These are phyloP conservation scores for Brachylomia viminalis DNA, from an alignment of 2,888 invertebrate species.

Conservation along the genomic window DNA sequence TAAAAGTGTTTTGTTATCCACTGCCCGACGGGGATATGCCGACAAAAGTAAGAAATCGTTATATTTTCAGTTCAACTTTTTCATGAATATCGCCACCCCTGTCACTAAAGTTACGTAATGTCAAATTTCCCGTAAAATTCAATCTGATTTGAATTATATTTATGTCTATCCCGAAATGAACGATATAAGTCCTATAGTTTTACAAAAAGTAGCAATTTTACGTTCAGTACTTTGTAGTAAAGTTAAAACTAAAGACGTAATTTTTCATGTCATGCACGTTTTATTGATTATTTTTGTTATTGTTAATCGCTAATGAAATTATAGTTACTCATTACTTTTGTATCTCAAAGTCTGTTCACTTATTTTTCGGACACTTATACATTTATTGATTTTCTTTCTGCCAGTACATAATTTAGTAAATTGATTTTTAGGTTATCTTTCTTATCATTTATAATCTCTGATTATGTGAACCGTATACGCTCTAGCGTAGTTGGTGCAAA, in stretches of 20 bases:
- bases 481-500: not conserved
- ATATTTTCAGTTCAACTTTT: constrained; percentile 62
- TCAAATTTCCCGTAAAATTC: constrained; percentile 76
- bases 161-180: constrained; percentile 10
- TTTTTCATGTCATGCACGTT: constrained; percentile 70
- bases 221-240: not conserved
- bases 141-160: constrained; percentile 6
- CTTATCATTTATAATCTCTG: constrained; percentile 68
- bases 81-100: constrained; percentile 72
- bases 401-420: constrained; percentile 6
- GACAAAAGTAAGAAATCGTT: constrained; percentile 91
- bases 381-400: constrained; percentile 15
- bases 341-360: not conserved
- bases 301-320: constrained; percentile 45
- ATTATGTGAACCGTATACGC: constrained; percentile 19
- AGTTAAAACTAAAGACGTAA: constrained; percentile 45
- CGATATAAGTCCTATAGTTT: not conserved
- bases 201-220: not conserved
- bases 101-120: constrained; percentile 90
- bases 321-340: not conserved
- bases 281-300: constrained; percentile 70
- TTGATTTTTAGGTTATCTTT: constrained; percentile 70
- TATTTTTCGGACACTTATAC: not conserved
- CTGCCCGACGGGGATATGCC: constrained; percentile 91
- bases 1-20: constrained; percentile 91